A percentile compares a stretch with the other conserved stretches of the same genome.
phyloP scores from a whole-genome alignment of 2,888 invertebrate species.

The Vesta saturnalis region DNA sequence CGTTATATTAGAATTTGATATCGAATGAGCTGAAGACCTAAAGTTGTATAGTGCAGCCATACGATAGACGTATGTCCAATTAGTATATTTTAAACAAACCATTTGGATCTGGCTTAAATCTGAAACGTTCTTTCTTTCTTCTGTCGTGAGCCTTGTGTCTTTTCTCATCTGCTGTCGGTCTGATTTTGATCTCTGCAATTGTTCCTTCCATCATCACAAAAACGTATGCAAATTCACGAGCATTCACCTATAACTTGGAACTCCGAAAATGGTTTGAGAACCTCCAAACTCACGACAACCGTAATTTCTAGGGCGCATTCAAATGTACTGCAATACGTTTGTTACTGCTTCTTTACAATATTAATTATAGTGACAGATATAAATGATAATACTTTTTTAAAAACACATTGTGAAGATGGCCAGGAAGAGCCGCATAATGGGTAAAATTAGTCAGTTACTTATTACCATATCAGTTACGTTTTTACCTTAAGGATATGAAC shows the following conservation, averaged over 20 bases:
- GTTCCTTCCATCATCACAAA: conserved; percentile 48
- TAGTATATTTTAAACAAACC: conserved; percentile 60
- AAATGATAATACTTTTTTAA: conserved; percentile 23
- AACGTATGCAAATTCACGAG: conserved; percentile 42
- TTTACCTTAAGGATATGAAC: conserved; percentile 39
- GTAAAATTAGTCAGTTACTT: conserved; percentile 30
- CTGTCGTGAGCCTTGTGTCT: conserved; percentile 42
- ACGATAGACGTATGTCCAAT: conserved; percentile 61
- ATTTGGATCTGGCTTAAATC: conserved; percentile 58
- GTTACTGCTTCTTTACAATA: conserved; percentile 18
- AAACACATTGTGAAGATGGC: conserved; percentile 17
- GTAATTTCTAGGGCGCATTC: conserved; percentile 15
- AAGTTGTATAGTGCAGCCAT: conserved; percentile 40
- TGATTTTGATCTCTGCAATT: conserved; percentile 58
- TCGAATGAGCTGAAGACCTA: conserved; percentile 40
- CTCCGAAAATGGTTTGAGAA: conserved; percentile 38
- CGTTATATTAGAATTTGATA: conserved; percentile 40
- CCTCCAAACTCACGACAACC: conserved; percentile 12
- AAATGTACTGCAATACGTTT: not conserved
- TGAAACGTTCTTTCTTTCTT: conserved; percentile 44
- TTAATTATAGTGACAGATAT: conserved; percentile 32
- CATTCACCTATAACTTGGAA: conserved; percentile 27
- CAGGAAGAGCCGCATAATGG: conserved; percentile 21
- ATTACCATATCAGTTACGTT: conserved; percentile 21
- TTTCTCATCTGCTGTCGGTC: conserved; percentile 51